phyloP scores from a whole-genome alignment of 2,888 invertebrate species.

The Baronia brevicornis region DNA sequence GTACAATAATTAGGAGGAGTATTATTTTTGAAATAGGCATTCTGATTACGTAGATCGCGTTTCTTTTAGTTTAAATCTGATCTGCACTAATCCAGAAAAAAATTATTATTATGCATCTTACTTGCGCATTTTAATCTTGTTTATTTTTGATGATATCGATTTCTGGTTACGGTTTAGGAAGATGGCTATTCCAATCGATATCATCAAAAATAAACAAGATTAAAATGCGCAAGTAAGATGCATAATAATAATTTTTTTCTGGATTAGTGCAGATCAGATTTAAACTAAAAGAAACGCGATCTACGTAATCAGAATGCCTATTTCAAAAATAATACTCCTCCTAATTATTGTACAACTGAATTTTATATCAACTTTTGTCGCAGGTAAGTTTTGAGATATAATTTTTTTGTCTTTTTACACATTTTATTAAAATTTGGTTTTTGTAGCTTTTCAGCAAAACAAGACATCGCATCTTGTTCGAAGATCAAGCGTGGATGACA shows the following conservation, averaged over 20 bases:
- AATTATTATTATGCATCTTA: slow-evolving; percentile 1
- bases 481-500: slow-evolving; percentile 40
- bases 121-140: slow-evolving; percentile 15
- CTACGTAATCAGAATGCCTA: slow-evolving; percentile 26
- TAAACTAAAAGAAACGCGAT: slow-evolving; percentile 4
- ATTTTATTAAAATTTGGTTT: slow-evolving; percentile 10
- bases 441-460: slow-evolving; percentile 48
- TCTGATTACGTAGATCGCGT: slow-evolving; percentile 23
- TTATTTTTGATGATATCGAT: slow-evolving; percentile 27
- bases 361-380: slow-evolving; percentile 26
- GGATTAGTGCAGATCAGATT: background rate
- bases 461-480: slow-evolving; percentile 46
- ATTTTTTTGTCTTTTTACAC: background rate
- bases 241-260: background rate
- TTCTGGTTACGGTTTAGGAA: too few species aligned
- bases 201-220: slow-evolving; percentile 26
- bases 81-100: background rate
- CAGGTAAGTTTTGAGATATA: slow-evolving; percentile 25
- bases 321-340: slow-evolving; percentile 28
- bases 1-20: slow-evolving; percentile 28
- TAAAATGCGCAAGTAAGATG: background rate
- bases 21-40: slow-evolving; percentile 26
- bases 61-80: slow-evolving; percentile 1
- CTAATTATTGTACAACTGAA: slow-evolving; percentile 28
- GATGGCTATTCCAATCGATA: too few species aligned